phyloP scores from a whole-genome alignment of 1,140 invertebrate genomes.

The Ladona fulva region DNA sequence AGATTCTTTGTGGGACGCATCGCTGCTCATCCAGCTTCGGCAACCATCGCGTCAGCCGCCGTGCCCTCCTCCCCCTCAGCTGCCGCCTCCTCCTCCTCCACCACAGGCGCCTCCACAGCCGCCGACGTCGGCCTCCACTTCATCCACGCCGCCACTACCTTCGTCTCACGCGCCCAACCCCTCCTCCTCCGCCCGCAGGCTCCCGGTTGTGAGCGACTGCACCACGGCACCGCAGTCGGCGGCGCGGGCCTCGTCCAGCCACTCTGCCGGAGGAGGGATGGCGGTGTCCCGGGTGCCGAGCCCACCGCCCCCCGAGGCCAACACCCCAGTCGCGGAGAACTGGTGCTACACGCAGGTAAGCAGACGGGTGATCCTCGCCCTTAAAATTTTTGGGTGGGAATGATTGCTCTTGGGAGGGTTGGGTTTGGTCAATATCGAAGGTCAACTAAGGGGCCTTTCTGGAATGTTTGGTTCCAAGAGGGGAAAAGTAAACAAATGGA shows the following conservation, averaged over 20 bases:
- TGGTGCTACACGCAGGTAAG: conserved; percentile 93
- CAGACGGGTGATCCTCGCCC: no score
- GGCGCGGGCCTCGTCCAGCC: conserved; percentile 62
- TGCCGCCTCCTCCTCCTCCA: background rate
- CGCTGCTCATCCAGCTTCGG: background rate
- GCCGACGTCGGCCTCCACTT: background rate
- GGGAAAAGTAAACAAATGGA: no score
- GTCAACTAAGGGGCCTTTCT: no score
- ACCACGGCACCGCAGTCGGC: conserved; percentile 34
- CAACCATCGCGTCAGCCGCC: background rate
- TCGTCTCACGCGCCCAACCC: background rate
- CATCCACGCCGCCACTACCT: background rate
- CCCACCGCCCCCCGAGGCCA: conserved; percentile 80
- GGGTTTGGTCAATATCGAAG: no score
- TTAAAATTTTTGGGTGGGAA: no score
- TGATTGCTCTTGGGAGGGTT: background rate
- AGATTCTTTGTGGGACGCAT: background rate
- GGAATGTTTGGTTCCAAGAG: no score
- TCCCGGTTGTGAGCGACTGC: conserved; percentile 77
- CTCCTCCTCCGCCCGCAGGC: conserved; percentile 39
- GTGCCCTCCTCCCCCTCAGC: background rate
- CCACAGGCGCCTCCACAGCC: background rate
- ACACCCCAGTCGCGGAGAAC: conserved; percentile 88
- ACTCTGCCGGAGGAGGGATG: conserved; percentile 60
- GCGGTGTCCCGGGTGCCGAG: conserved; percentile 83